phyloP scores from a whole-genome alignment of 2,113 vertebrate species.

The Dromas ardeola region DNA sequence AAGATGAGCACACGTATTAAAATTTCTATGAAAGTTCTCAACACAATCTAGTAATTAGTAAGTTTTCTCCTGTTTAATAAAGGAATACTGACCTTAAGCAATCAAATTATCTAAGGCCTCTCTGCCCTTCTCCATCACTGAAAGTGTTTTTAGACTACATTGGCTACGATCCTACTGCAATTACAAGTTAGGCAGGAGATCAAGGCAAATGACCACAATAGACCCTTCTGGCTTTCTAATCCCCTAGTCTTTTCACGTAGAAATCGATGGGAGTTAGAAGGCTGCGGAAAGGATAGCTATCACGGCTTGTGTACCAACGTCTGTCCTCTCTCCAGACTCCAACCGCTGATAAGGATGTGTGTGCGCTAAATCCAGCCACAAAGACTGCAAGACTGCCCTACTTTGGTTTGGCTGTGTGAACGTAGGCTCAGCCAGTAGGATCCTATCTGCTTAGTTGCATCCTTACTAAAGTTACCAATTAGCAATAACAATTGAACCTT shows the following conservation, averaged over 20 bases:
- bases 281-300: background rate
- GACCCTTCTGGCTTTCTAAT: background rate
- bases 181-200: background rate
- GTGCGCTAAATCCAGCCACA: background rate
- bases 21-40: background rate
- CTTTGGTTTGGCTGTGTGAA: background rate
- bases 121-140: background rate
- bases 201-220: background rate
- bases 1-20: background rate
- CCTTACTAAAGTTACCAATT: background rate
- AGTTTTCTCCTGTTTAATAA: background rate
- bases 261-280: background rate
- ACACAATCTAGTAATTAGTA: background rate
- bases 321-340: background rate
- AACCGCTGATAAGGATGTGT: background rate
- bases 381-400: background rate
- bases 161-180: background rate
- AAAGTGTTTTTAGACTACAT: background rate
- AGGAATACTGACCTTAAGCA: background rate
- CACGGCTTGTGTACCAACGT: background rate
- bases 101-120: background rate
- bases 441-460: background rate
- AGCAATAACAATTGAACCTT: background rate
- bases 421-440: background rate
- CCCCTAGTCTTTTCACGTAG: background rate